A percentile compares a stretch with the other conserved stretches of the same genome.
Conservation (phyloP, 1,140 invertebrate species). For the Heliconius hermathena region DNA sequence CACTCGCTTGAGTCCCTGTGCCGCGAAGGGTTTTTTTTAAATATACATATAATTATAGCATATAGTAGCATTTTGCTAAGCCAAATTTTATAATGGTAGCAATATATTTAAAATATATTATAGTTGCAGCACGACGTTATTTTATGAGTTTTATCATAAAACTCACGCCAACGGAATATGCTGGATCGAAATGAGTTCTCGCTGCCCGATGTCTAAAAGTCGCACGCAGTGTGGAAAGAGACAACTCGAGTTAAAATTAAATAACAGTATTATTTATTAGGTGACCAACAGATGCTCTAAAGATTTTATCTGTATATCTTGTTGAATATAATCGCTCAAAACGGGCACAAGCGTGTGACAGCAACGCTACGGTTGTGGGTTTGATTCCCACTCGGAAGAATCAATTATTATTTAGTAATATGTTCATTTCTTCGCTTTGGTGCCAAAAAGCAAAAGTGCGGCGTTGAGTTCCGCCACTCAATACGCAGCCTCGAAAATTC, state of each 20-base stretch:
- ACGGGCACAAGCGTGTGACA: no score
- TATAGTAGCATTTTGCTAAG: background rate
- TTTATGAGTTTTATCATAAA: constrained; percentile 50
- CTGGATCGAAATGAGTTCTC: constrained; percentile 36
- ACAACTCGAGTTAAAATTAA: constrained; percentile 13
- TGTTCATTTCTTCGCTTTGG: no score
- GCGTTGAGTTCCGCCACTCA: no score
- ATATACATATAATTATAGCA: background rate
- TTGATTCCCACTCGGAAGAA: no score
- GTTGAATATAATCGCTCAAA: background rate
- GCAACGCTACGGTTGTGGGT: no score
- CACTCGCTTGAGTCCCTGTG: no score
- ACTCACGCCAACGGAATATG: constrained; percentile 41
- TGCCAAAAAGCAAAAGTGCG: no score
- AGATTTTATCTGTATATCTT: background rate
- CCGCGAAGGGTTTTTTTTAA: no score
- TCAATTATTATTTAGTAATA: no score
- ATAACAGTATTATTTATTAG: constrained; percentile 5
- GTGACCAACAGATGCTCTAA: background rate
- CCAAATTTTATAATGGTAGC: background rate
- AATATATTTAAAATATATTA: constrained; percentile 40
- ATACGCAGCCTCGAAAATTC: no score
- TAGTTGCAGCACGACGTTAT: constrained; percentile 44
- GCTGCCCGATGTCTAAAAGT: constrained; percentile 14
- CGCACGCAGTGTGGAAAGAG: constrained; percentile 9